Base-by-base conservation (phyloP, 2,797 vertebrate genomes). In the Pogoniulus pusillus region DNA sequence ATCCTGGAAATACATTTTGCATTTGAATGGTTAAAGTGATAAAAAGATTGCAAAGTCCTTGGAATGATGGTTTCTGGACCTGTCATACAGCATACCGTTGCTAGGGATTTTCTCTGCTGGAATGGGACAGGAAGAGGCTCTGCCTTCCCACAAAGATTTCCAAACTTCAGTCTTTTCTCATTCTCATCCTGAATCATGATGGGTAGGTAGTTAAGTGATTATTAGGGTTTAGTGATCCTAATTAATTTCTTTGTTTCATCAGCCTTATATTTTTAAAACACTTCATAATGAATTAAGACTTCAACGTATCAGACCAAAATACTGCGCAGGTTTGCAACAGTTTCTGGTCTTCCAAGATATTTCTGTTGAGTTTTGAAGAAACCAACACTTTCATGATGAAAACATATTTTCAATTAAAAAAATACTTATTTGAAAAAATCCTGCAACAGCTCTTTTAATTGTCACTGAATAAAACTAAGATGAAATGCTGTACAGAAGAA, bases 401-500 rank as follows among this genome's bases (percentile, higher is more conserved):
- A 86, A 80, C 59, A 32, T 86, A 71, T 82, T 95, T 95, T 80
- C 41, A 74, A 19, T 70, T 66, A 51, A 87, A 82, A 39, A 90
- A 92, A 65, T 75, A 74, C 55, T 94, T 90, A 79, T 84, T 86
- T 82, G 47, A 77, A 93, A 93, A 91, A 92, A 80, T 75, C 68
- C 71, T 65, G 59, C 65, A 82, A 55, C 83, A 85, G 72, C 81
- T 77, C 75, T 92, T 92, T 95, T 90, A 77, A 89, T 93, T 95
- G 92, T 92, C 93, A 58, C 91, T 89, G 78, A 90, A 95, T 95
- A 93, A 90, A 89, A 94, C 90, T 41, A 90, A 88, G 91, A 76
- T 26, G 39, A 89, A 93, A 82, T 39, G 49, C 45, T 77, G 20
- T 39, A 68, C 78, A 79, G 83, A 90, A 93, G 90, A 90, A 54